Evolutionary conservation across 2,113 vertebrate species (phyloP).

Genomic region (Dromaius novaehollandiae): DNA sequence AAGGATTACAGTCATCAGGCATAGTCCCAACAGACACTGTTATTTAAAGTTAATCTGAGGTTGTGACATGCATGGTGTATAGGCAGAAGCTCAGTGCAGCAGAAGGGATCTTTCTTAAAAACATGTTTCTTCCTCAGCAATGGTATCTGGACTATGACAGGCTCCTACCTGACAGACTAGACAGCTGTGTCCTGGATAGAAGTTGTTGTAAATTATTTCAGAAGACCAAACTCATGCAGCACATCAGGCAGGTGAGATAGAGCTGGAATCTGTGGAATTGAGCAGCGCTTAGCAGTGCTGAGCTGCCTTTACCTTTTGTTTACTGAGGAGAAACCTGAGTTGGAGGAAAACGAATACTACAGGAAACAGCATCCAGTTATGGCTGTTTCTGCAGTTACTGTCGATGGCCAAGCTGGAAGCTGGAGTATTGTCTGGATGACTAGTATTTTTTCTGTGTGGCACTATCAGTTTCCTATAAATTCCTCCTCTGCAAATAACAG

Average conservation of each 20-base stretch:
- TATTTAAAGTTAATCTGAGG: neutral
- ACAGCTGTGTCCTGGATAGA: neutral
- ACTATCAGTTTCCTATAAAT: neutral
- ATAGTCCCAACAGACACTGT: neutral
- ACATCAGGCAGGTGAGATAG: neutral
- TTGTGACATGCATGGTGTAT: accelerated
- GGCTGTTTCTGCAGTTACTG: neutral
- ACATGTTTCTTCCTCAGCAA: neutral
- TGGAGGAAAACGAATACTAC: neutral
- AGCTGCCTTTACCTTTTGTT: neutral
- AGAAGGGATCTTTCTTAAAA: neutral
- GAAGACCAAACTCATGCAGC: neutral
- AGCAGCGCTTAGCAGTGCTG: neutral
- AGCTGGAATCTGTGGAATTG: neutral
- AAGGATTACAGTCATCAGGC: neutral
- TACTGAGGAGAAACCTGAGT: neutral
- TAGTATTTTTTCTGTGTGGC: neutral
- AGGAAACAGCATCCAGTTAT: neutral
- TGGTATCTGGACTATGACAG: neutral
- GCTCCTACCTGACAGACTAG: neutral
- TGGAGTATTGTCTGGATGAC: neutral
- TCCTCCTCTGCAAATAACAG: neutral
- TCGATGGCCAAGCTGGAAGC: neutral
- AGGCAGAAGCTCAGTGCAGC: neutral
- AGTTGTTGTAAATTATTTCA: neutral